Evolutionary conservation across 2,888 invertebrate species (phyloP).

Genomic region (Cynaeus angustus): DNA sequence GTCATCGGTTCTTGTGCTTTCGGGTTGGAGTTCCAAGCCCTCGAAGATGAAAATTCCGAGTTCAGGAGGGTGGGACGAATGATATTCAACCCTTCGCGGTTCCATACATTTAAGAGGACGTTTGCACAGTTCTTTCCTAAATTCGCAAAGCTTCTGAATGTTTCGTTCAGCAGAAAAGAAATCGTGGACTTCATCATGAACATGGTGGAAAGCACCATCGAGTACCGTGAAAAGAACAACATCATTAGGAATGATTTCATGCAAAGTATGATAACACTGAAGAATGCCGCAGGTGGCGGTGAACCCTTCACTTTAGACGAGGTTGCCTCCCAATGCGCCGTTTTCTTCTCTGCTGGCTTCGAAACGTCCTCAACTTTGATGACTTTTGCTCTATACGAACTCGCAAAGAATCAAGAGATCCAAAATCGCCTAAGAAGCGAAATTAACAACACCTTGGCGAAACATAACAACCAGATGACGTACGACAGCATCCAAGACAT

Average conservation of each 20-base stretch:
- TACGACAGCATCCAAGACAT: constrained; percentile 55
- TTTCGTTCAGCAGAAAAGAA: not conserved
- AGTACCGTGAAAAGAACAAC: constrained; percentile 23
- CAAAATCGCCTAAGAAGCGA: constrained; percentile 53
- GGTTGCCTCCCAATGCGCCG: not conserved
- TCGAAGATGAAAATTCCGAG: constrained; percentile 69
- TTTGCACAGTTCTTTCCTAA: constrained; percentile 58
- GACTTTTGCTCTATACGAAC: constrained; percentile 54
- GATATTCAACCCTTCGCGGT: constrained; percentile 55
- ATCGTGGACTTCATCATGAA: not conserved
- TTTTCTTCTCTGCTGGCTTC: constrained; percentile 49
- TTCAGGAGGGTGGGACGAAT: constrained; percentile 57
- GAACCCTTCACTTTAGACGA: not conserved
- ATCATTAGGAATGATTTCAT: constrained; percentile 8
- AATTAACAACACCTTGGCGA: constrained; percentile 48
- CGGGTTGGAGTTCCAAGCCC: not conserved
- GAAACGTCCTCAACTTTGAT: constrained; percentile 57
- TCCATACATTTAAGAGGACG: not conserved
- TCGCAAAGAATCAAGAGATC: constrained; percentile 52
- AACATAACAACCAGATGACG: constrained; percentile 51
- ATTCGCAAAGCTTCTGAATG: not conserved
- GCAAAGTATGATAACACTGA: constrained; percentile 8
- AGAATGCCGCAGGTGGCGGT: not conserved
- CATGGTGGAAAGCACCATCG: constrained; percentile 9
- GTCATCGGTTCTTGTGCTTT: constrained; percentile 69